Base-by-base conservation (phyloP, 2,888 invertebrate genomes). In the Orgyia antiqua region DNA sequence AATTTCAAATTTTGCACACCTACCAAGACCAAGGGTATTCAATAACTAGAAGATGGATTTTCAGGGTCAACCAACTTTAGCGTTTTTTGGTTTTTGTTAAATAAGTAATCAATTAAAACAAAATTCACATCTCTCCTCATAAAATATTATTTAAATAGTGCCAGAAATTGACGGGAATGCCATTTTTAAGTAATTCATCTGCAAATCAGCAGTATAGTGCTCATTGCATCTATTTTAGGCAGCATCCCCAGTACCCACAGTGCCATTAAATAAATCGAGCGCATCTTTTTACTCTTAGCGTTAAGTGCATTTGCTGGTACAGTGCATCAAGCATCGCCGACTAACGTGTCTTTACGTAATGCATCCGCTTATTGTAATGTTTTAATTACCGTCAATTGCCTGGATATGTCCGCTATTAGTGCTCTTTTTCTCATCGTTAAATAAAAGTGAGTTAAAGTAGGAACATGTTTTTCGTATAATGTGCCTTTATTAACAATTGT, bases 231-330 rank as follows among this genome's bases (percentile, higher is more conserved):
- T 57, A 58, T 50, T 42, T 47, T 29, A 24, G 50, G 46, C 39
- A 44, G 43, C 44, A 55, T 45, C 27, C 78, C n/a, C n/a, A n/a
- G n/a, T n/a, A 63, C 77, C 77, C 65, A 73, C 73, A 53, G 46
- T 47, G 55, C 68, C 72, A 72, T 80, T 77, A 78, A 74, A 72
- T 72, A 74, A 69, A 68, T 69, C 68, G 71, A 67, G 68, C 68
- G 67, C 75, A 75, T 78, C 75, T 75, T 77, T 80, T 79, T 78
- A 76, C 68, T 71, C 68, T 64, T 63, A 51, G 61, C 65, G 68
- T 67, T 83, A 80, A 82, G 82, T 82, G 82, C 79, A 75, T 80
- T 80, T 74, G 70, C 77, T 69, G 73, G 77, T 77, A 71, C 63
- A 69, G 67, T 71, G 68, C 70, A 70, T 66, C 64, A 64, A 63